Evolutionary conservation across 1,140 invertebrate genomes (phyloP), one percentile per base, ranked within the genome.

Genomic region (Antheraea mylitta): DNA sequence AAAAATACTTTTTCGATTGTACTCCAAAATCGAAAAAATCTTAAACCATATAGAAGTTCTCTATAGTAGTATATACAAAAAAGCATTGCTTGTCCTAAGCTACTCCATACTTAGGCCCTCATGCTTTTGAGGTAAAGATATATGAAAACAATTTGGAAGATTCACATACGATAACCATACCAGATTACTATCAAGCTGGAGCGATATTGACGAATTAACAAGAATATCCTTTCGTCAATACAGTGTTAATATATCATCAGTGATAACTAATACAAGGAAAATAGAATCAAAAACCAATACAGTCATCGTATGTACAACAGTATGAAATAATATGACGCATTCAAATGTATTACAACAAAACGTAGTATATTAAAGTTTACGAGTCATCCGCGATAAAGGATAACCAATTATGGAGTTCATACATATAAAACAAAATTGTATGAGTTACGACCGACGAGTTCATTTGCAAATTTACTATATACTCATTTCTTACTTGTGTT

Each of bases 301-400:
- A 53, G 45, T 53, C 45, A 53, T 53, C 45, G 16, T 13, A n/a
- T 16, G 13, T 13, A 53, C 16, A 16, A 53, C 45, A 53, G 13
- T 53, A 53, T 42, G 45, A 53, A 53, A 53, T 13, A 53, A 53
- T 53, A 16, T 53, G 45, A 53, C 45, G 45, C 45, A 53, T 53
- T 53, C 16, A 42, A 42, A 10, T 11, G 38, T 42, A 42, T 42
- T 42, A 42, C 16, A 53, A 16, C 13, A 53, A 53, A 53, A n/a
- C 16, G 45, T 13, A 16, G 38, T 42, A 42, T 42, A 42, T 42
- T 42, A 0, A 13, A 53, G 45, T 53, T 16, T 53, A 16, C 45
- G 45, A 53, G 11, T 53, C 45, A 53, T 53, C 16, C 11, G 11
- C 45, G 45, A 53, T 10, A 53, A 53, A 53, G 13, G 9, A 3